Conservation (phyloP, 1,140 invertebrate species). For the Drosophila busckii region DNA sequence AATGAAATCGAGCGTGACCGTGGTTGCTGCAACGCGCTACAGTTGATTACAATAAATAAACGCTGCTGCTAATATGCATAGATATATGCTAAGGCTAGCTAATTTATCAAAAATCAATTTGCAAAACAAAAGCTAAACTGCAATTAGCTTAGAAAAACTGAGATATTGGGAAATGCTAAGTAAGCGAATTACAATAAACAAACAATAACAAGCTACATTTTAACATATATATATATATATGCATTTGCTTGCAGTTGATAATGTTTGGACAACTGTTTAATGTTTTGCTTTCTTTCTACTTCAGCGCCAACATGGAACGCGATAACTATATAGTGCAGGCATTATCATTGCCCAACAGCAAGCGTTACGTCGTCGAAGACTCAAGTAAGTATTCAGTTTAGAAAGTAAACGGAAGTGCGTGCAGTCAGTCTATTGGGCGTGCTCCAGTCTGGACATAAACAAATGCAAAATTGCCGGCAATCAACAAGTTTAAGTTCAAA, state of each 20-base stretch:
- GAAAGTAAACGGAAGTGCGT: slow-evolving; percentile 60
- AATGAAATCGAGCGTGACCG: slow-evolving; percentile 57
- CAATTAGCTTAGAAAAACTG: no score
- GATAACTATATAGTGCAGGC: slow-evolving; percentile 49
- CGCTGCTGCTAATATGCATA: slow-evolving; percentile 1
- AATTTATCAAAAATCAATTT: no score
- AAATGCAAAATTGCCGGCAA: slow-evolving; percentile 13
- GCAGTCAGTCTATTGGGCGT: no score
- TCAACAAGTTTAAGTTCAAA: slow-evolving; percentile 59
- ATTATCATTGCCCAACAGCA: slow-evolving; percentile 45
- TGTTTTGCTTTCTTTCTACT: slow-evolving; percentile 12
- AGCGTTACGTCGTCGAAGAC: slow-evolving; percentile 71
- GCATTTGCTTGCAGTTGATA: slow-evolving; percentile 17
- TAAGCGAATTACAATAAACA: no score
- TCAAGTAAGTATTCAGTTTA: slow-evolving; percentile 67
- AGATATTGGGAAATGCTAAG: no score
- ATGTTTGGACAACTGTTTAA: slow-evolving; percentile 49
- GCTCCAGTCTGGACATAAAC: no score
- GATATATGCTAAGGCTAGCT: no score
- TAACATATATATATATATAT: no score
- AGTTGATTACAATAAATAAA: slow-evolving; percentile 33
- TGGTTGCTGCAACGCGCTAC: slow-evolving; percentile 59
- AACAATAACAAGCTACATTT: no score
- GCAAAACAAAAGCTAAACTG: no score
- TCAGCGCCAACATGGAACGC: slow-evolving; percentile 40